A percentile compares a stretch with the other conserved stretches of the same genome.
Conservation (phyloP, 2,888 invertebrate genomes). For the Thymelicus lineola region DNA sequence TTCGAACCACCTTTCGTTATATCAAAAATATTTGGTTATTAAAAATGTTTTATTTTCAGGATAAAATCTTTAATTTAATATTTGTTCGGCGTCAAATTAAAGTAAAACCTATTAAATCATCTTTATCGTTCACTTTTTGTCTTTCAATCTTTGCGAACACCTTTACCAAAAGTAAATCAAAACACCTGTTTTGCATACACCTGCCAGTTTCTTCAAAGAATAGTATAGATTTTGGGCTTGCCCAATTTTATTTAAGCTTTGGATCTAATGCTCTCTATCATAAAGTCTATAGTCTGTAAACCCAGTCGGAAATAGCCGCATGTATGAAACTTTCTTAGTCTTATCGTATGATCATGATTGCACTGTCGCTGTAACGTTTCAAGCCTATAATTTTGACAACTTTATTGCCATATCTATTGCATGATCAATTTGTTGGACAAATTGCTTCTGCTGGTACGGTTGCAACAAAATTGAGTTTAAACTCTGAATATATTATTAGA, state of each 20-base stretch:
- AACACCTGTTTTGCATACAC: constrained; percentile 37
- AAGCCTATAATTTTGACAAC: constrained; percentile 36
- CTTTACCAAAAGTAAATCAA: constrained; percentile 33
- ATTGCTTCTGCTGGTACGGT: constrained; percentile 23
- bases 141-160: constrained; percentile 35
- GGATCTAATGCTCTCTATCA: not conserved
- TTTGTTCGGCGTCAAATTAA: not conserved
- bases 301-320: too few species aligned
- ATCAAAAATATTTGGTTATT: not conserved
- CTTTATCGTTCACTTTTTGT: constrained; percentile 28
- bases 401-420: constrained; percentile 36
- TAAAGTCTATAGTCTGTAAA: not conserved
- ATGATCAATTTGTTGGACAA: constrained; percentile 28
- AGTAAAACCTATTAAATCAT: constrained; percentile 25
- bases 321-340: constrained; percentile 23
- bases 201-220: constrained; percentile 33
- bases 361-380: constrained; percentile 25
- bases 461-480: constrained; percentile 16
- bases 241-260: not conserved
- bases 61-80: constrained; percentile 15
- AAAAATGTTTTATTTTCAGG: not conserved
- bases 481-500: constrained; percentile 15
- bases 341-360: constrained; percentile 32
- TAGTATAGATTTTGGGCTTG: constrained; percentile 19
- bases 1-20: too few species aligned